Evolutionary conservation across 30 jellyfish, hydroid and myxozoan species (phyloP), one percentile per base, ranked within the genome.

Genomic region (Hydractinia symbiolongicarpus): DNA sequence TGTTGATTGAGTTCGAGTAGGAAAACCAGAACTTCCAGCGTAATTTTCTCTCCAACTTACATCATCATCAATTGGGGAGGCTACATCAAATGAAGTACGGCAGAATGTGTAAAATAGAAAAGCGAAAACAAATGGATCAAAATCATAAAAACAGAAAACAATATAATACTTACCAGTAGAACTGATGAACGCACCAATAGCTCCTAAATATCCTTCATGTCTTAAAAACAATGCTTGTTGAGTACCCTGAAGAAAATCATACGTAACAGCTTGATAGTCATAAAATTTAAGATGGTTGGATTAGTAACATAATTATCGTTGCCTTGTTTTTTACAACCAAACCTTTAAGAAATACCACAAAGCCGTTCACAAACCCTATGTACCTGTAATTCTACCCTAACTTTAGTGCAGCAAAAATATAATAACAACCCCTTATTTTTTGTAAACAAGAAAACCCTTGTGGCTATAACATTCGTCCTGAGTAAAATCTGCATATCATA

Each of bases 171-270:
- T 77, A 61, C 79, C 53, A n/a, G 78, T 50, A 19, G 80, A 71
- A 21, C 64, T 79, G 16, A 93, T 82, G 81, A 93, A 93, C 5
- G 98, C 98, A 7, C 99, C 99, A 54, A 94, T 90, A 7, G 99
- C 96, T 8, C 99, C 99, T 57, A 94, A 76, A 68, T 88, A 94
- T 15, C 99, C 99, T 82, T 94, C 99, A 68, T 94, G 99, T 9
- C 97, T 61, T 67, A 94, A 76, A 67, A 94, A 94, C 58, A 89
- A 73, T 11, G 99, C 99, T 52, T 84, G 95, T 82, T 85, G 96
- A 14, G 8, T 72, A 5, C 96, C 97, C 99, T 94, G 16, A 13
- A 8, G 66, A 50, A 64, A 68, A 30, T 30, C 44, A 30, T 30
- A 30, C 44, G 2, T 30, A 30, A 30, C 44, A 30, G 44, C 44